Conservation (phyloP, 2,888 invertebrate genomes). For the Thumatha senex region DNA sequence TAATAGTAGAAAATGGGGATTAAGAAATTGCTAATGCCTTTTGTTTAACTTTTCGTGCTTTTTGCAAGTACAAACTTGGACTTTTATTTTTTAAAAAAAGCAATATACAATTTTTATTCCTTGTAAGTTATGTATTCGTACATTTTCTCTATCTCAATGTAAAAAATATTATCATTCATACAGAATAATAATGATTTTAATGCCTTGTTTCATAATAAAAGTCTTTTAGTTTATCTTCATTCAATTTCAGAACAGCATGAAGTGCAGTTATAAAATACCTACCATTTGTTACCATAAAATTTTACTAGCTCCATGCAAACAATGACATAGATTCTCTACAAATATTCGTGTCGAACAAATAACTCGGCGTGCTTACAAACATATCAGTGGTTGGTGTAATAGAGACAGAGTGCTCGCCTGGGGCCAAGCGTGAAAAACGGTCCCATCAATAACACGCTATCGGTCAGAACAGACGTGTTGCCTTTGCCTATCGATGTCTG, state of each 20-base stretch:
- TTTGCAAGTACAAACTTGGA: neutral
- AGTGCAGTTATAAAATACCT: constrained; percentile 15
- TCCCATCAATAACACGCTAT: constrained; percentile 65
- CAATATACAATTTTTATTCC: too few species aligned
- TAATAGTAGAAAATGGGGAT: constrained; percentile 47
- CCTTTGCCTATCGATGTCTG: constrained; percentile 47
- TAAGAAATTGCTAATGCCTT: constrained; percentile 20
- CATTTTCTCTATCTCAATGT: too few species aligned
- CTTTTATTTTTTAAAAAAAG: neutral
- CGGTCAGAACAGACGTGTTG: constrained; percentile 37
- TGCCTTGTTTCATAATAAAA: too few species aligned
- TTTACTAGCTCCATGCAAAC: constrained; percentile 26
- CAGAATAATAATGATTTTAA: too few species aligned
- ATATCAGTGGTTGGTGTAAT: constrained; percentile 44
- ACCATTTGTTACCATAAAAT: constrained; percentile 7
- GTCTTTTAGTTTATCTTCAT: neutral
- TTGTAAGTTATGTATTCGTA: too few species aligned
- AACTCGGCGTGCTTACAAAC: constrained; percentile 40
- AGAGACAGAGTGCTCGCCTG: constrained; percentile 53
- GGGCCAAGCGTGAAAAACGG: constrained; percentile 60
- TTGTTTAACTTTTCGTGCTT: constrained; percentile 9
- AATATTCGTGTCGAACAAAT: constrained; percentile 39
- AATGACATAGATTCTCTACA: constrained; percentile 24
- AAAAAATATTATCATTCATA: too few species aligned
- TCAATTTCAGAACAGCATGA: neutral